A percentile compares a stretch with the other conserved stretches of the same genome.
phyloP scores from a whole-genome alignment of 2,888 invertebrate species.

The Adelognathus sp. region DNA sequence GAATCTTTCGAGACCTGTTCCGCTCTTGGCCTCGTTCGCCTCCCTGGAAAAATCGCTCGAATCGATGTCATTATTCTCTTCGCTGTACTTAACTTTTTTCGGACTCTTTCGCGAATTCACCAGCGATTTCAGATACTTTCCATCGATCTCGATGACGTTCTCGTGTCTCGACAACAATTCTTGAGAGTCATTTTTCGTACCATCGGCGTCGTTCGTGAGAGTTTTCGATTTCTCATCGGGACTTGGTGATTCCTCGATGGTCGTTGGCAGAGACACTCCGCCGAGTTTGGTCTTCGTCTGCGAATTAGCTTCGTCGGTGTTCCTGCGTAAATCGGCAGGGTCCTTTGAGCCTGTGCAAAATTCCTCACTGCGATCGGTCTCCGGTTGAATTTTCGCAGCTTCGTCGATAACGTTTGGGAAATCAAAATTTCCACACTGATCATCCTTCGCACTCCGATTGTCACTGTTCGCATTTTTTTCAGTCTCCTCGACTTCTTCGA shows the following conservation, averaged over 20 bases:
- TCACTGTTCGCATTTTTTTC: not conserved
- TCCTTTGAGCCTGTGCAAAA: not conserved
- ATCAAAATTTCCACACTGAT: not conserved
- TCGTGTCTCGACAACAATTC: slow-evolving; percentile 54
- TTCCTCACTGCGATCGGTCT: not conserved
- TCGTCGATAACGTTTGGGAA: not conserved
- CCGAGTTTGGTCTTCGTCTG: not conserved
- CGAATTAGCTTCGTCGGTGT: slow-evolving; percentile 5
- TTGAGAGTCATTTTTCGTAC: slow-evolving; percentile 12
- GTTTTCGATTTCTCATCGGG: not conserved
- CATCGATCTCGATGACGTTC: slow-evolving; percentile 72
- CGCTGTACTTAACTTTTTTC: slow-evolving; percentile 65
- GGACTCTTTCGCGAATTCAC: slow-evolving; percentile 76
- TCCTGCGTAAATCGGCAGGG: not conserved
- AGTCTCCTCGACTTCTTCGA: not conserved
- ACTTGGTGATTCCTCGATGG: not conserved
- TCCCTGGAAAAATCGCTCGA: slow-evolving; percentile 24
- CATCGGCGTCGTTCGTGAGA: not conserved
- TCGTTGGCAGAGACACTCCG: slow-evolving; percentile 10
- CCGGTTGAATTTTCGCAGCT: not conserved
- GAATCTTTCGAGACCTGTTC: slow-evolving; percentile 12
- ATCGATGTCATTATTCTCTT: slow-evolving; percentile 44
- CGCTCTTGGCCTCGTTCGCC: slow-evolving; percentile 28
- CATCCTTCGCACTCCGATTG: not conserved
- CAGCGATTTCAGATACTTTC: slow-evolving; percentile 76